phyloP scores from a whole-genome alignment of 1,140 invertebrate genomes.

The Drosophila nannoptera region DNA sequence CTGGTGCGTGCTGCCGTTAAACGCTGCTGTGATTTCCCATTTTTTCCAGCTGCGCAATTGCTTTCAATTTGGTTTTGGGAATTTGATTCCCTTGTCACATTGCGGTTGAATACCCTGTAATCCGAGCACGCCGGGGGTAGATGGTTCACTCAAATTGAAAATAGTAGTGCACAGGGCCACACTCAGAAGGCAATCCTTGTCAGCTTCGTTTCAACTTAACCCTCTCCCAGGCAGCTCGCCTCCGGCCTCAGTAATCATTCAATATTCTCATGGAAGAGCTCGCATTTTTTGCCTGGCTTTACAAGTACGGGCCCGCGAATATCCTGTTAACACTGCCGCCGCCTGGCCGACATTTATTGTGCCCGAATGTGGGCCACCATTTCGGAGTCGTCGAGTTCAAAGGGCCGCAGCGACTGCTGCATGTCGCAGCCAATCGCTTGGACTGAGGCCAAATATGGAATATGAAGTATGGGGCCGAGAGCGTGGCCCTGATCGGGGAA shows the following conservation, averaged over 20 bases:
- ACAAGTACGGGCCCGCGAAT: no score
- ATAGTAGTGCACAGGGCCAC: not conserved
- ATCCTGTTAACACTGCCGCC: not conserved
- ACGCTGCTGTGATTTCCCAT: constrained; percentile 45
- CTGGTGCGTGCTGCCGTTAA: constrained; percentile 46
- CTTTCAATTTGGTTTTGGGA: constrained; percentile 22
- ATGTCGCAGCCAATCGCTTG: constrained; percentile 13
- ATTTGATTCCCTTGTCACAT: constrained; percentile 2
- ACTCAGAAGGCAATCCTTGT: no score
- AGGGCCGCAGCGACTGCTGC: not conserved
- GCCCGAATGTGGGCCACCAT: constrained; percentile 1
- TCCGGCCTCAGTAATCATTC: no score
- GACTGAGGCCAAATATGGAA: constrained; percentile 7
- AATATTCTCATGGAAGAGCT: no score
- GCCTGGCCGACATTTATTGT: constrained; percentile 6
- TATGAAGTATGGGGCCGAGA: constrained; percentile 4
- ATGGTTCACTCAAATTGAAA: not conserved
- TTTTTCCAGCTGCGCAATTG: constrained; percentile 32
- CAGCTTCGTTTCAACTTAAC: no score
- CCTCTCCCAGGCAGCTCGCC: no score
- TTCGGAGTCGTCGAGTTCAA: not conserved
- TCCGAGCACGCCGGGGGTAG: not conserved
- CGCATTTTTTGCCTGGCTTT: no score
- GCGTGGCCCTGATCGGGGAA: constrained; percentile 2
- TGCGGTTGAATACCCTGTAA: not conserved